phyloP scores from a whole-genome alignment of 1,140 invertebrate species.

The Pogonomyrmex californicus region DNA sequence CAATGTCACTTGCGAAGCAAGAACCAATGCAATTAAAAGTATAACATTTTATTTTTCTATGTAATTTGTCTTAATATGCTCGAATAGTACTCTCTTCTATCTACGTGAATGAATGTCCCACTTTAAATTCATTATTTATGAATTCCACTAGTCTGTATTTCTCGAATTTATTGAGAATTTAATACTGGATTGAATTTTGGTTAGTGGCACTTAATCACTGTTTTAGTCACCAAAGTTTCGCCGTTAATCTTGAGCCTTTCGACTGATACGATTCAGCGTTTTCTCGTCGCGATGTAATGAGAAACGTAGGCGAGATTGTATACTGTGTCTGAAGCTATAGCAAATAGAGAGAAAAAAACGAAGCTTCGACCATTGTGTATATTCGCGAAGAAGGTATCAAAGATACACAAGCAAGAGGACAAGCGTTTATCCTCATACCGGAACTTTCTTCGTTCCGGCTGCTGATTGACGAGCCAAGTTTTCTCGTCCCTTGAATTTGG shows the following conservation, averaged over 20 bases:
- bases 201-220: conserved; percentile 46
- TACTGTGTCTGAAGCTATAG: conserved; percentile 13
- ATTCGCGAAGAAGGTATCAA: conserved; percentile 70
- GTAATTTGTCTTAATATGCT: not conserved
- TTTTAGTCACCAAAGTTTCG: conserved; percentile 60
- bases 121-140: conserved; percentile 26
- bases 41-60: not conserved
- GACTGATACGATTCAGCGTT: conserved; percentile 38
- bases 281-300: conserved; percentile 54
- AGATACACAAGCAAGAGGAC: conserved; percentile 80
- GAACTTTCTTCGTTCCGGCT: conserved; percentile 83
- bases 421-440: conserved; percentile 80
- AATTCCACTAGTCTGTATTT: not conserved
- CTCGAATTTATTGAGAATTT: conserved; percentile 47
- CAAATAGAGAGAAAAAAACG: conserved; percentile 66
- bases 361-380: conserved; percentile 30
- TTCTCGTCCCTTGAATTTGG: conserved; percentile 83
- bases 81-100: not conserved
- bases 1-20: not conserved
- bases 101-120: not conserved
- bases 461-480: conserved; percentile 85
- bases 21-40: not conserved
- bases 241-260: conserved; percentile 40
- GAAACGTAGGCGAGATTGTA: conserved; percentile 14
- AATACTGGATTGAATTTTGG: conserved; percentile 54